These are phyloP conservation scores for Vulpes lagopus DNA, from an alignment of 2,113 vertebrate species.

Conservation along the genomic window DNA sequence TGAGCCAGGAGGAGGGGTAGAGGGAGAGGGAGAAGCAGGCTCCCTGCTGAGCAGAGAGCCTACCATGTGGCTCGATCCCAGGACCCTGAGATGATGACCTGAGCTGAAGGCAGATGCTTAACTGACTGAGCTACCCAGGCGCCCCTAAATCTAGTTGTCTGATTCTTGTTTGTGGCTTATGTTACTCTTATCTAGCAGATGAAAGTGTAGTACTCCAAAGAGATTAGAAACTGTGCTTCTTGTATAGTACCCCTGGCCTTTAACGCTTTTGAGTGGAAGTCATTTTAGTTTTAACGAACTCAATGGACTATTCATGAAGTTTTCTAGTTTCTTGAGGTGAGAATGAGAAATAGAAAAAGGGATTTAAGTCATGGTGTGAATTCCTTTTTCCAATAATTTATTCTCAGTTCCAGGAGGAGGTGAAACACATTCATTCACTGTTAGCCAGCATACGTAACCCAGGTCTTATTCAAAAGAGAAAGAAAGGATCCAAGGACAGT, in stretches of 20 bases:
- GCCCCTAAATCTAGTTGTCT: background rate
- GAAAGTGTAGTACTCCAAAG: background rate
- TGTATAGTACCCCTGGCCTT: background rate
- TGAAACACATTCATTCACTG: background rate
- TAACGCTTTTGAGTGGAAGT: background rate
- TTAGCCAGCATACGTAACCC: background rate
- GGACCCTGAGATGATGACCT: background rate
- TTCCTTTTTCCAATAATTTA: background rate
- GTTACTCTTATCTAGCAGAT: background rate
- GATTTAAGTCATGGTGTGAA: background rate
- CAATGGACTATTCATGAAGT: background rate
- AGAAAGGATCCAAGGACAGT: background rate
- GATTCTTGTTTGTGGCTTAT: background rate
- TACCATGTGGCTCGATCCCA: background rate
- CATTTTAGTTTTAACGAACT: conserved; percentile 18
- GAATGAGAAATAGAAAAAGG: conserved; percentile 1
- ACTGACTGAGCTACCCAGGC: background rate
- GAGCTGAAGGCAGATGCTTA: background rate
- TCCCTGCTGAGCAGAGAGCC: background rate
- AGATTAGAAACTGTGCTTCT: conserved; percentile 15
- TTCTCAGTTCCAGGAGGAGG: background rate
- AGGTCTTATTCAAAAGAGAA: background rate
- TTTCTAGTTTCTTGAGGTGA: background rate
- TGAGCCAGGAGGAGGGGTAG: background rate
- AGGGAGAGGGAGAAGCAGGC: background rate